Percentiles rank a stretch among this genome's conserved stretches.
Evolutionary conservation across 1,140 invertebrate species (phyloP).

Genomic region (Listronotus oregonensis): DNA sequence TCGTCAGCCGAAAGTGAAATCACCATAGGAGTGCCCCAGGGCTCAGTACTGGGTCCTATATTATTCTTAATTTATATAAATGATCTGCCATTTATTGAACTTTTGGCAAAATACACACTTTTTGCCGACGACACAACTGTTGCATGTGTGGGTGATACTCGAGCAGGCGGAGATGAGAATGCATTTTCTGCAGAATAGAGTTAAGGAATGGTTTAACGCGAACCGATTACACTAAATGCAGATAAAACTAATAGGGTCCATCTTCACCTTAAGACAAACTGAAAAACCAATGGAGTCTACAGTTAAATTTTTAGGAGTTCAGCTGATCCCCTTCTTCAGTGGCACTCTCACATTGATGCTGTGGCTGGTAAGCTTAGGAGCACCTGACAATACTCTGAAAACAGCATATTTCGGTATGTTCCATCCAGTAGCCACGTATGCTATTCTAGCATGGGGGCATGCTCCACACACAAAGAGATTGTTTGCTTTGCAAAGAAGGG

Average conservation of each 20-base stretch:
- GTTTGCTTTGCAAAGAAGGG: conserved; percentile 6
- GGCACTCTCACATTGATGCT: background rate
- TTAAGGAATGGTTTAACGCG: background rate
- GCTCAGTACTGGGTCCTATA: conserved; percentile 1
- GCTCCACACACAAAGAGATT: background rate
- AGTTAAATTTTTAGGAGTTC: background rate
- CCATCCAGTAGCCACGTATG: conserved; percentile 7
- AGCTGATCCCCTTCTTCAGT: background rate
- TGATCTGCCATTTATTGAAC: conserved; percentile 3
- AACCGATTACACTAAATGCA: too few species aligned
- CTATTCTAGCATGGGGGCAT: conserved; percentile 9
- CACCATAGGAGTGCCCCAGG: too few species aligned
- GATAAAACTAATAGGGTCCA: background rate
- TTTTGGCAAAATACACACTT: conserved; percentile 1
- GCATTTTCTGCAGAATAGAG: background rate
- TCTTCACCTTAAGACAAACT: background rate
- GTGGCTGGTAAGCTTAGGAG: background rate
- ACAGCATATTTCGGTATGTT: too few species aligned
- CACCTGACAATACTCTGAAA: background rate
- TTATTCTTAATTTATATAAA: conserved; percentile 10
- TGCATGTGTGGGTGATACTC: background rate
- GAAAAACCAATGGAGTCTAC: background rate
- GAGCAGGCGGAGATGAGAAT: background rate
- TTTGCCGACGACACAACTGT: conserved; percentile 12
- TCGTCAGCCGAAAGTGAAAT: background rate